Base-by-base conservation (phyloP, 2,113 vertebrate species). In the Dasypus novemcinctus region DNA sequence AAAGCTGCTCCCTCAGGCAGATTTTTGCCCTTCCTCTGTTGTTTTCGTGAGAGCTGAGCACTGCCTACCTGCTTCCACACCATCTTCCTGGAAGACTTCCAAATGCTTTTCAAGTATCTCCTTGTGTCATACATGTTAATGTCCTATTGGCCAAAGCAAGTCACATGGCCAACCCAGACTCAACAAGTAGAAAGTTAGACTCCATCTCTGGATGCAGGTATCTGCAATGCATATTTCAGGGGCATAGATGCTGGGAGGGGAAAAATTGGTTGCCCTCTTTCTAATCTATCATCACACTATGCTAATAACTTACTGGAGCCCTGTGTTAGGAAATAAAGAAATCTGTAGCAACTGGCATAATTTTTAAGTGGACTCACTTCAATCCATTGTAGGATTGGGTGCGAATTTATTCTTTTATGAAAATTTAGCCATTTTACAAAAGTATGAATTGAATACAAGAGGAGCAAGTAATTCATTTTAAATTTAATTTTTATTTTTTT, bases 391-490 rank as follows among this genome's bases (percentile, higher is more conserved):
- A 59, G 21, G 66, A 14, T 31, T 64, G 61, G 31, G 7, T 64
- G 27, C 54, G 93, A 23, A 71, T 54, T 91, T 75, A 80, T 59
- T 83, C 17, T 68, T 87, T 87, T 46, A 68, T 82, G 71, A 89
- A 81, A 85, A 84, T 20, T 38, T 76, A 95, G 71, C 91, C 36
- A 46, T 86, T 93, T 93, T 57, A 66, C 66, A 38, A n/a, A 78
- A 92, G 36, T 33, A 54, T 83, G 82, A 74, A 80, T 88, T 33
- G 87, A 81, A 81, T 80, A 66, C 29, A 95, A 84, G 38, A 90
- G 94, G 52, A 87, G 43, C n/a, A 79, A 85, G 41, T 1, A 61
- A 5, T 18, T 86, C 7, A 81, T 81, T 85, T 66, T 78, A n/a
- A n/a, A n/a, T n/a, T n/a, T n/a, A n/a, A n/a, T n/a, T n/a, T n/a